These are phyloP conservation scores for Percina caprodes DNA, from an alignment of 2,113 vertebrate genomes.

Conservation along the genomic window DNA sequence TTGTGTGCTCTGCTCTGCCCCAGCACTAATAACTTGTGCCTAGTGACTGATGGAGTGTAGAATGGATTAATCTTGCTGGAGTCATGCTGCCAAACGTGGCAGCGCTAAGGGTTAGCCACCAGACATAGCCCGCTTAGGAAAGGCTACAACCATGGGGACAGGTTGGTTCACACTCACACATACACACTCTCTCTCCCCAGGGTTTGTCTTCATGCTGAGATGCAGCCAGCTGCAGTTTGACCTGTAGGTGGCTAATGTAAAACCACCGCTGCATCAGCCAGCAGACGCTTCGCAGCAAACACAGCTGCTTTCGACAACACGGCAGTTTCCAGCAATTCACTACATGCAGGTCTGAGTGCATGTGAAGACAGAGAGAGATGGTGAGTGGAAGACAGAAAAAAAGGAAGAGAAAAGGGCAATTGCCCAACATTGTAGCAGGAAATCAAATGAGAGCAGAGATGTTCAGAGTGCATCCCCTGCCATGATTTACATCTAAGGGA, in stretches of 20 bases:
- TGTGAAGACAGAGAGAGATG: not conserved
- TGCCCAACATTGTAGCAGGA: slow-evolving; percentile 37
- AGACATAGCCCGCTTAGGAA: slow-evolving; percentile 75
- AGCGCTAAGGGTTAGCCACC: slow-evolving; percentile 73
- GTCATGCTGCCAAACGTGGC: slow-evolving; percentile 73
- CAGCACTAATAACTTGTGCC: slow-evolving; percentile 78
- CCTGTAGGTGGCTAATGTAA: slow-evolving; percentile 65
- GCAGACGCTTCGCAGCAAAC: slow-evolving; percentile 66
- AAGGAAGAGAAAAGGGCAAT: slow-evolving; percentile 8
- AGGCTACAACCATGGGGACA: slow-evolving; percentile 71
- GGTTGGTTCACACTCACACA: slow-evolving; percentile 27
- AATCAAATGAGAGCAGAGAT: slow-evolving; percentile 46
- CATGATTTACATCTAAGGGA: slow-evolving; percentile 44
- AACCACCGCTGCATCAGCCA: slow-evolving; percentile 66
- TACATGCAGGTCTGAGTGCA: slow-evolving; percentile 30
- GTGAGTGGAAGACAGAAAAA: not conserved
- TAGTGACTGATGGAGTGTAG: slow-evolving; percentile 79
- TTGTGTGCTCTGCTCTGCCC: slow-evolving; percentile 35
- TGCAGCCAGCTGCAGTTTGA: slow-evolving; percentile 76
- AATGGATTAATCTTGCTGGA: slow-evolving; percentile 79
- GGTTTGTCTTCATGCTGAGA: slow-evolving; percentile 47
- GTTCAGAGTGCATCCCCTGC: slow-evolving; percentile 35
- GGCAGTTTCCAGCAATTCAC: slow-evolving; percentile 28
- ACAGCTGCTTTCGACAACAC: slow-evolving; percentile 58
- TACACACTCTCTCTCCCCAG: slow-evolving; percentile 23